These are phyloP conservation scores for Ifrita kowaldi DNA, from an alignment of 2,113 vertebrate species.

Conservation along the genomic window DNA sequence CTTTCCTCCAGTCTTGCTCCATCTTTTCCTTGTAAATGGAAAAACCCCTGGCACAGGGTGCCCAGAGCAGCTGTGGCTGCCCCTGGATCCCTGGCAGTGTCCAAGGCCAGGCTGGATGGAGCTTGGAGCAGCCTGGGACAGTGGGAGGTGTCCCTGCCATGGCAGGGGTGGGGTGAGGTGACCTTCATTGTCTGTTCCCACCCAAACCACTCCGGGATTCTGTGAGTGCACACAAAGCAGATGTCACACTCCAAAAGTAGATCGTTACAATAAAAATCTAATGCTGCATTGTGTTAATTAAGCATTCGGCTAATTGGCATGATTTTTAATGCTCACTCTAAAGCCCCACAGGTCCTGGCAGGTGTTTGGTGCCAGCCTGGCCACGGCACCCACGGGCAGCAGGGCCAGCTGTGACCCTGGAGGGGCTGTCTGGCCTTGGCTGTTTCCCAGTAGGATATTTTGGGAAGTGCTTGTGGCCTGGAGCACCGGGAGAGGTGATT, in stretches of 20 bases:
- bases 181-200: neutral
- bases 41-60: neutral
- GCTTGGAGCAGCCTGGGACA: neutral
- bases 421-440: neutral
- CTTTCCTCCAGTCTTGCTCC: neutral
- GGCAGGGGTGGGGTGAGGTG: neutral
- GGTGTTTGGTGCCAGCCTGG: neutral
- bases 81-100: neutral
- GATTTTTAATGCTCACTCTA: neutral
- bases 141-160: neutral
- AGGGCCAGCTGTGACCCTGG: neutral
- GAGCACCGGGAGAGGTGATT: neutral
- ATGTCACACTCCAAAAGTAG: too few relatives aligned
- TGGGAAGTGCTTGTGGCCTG: neutral
- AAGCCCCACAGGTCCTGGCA: neutral
- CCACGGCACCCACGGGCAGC: neutral
- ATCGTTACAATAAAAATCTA: neutral
- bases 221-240: neutral
- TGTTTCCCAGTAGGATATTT: neutral
- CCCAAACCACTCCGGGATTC: neutral
- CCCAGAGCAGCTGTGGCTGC: neutral
- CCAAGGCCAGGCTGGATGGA: neutral
- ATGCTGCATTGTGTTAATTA: neutral
- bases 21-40: neutral
- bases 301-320: neutral